Percentiles rank a stretch among this genome's conserved stretches.
Conservation (phyloP, 2,113 vertebrate genomes). For the Pogonocichla stellata region DNA sequence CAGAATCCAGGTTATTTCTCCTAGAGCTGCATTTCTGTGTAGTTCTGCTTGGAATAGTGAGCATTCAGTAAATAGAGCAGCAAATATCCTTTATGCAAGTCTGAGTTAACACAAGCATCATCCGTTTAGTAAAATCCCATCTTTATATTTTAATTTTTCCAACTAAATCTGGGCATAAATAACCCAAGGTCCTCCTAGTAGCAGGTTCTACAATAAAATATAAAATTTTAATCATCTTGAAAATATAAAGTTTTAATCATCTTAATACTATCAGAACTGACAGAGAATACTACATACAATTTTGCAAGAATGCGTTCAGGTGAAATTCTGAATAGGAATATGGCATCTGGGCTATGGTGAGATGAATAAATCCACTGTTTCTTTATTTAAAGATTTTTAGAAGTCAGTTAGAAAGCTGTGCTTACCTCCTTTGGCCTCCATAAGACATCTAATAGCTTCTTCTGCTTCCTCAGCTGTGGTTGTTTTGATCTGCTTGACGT, state of each 20-base stretch:
- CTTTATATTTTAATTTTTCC: not conserved
- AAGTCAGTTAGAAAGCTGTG: not conserved
- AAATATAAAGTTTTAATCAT: not conserved
- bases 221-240: not conserved
- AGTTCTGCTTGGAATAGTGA: not conserved
- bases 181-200: not conserved
- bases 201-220: not conserved
- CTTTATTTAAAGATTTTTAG: not conserved
- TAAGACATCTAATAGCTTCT: slow-evolving; percentile 78
- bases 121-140: not conserved
- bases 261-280: not conserved
- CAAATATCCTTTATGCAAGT: not conserved
- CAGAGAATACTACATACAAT: not conserved
- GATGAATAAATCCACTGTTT: not conserved
- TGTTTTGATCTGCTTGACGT: slow-evolving; percentile 83
- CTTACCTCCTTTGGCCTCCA: slow-evolving; percentile 77
- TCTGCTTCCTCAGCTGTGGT: slow-evolving; percentile 80
- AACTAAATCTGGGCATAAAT: not conserved
- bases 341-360: not conserved
- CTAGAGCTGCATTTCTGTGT: not conserved
- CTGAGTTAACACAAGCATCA: not conserved
- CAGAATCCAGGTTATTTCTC: slow-evolving; percentile 5
- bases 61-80: not conserved
- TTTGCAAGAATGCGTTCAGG: not conserved
- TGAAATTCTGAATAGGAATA: not conserved